Evolutionary conservation across 2,113 vertebrate species (phyloP).

Genomic region (Notothenia rossii): DNA sequence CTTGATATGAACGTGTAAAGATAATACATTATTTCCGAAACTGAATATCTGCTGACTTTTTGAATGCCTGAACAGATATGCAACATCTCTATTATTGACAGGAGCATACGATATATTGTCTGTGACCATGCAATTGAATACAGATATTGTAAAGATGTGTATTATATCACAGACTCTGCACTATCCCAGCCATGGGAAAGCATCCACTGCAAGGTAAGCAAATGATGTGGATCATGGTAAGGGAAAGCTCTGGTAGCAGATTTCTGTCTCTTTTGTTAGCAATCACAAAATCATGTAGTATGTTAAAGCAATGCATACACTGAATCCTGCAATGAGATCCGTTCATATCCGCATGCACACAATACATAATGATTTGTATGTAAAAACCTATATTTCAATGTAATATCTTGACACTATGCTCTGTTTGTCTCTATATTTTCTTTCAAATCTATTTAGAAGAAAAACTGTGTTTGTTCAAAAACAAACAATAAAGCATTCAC

Average conservation of each 20-base stretch:
- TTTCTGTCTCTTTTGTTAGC: not conserved
- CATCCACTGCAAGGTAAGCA: not conserved
- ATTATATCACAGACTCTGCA: not conserved
- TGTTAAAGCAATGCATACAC: not conserved
- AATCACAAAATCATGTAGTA: not conserved
- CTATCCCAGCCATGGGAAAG: not conserved
- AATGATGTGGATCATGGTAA: not conserved
- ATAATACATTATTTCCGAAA: not conserved
- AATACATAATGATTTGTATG: not conserved
- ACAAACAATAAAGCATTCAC: not conserved
- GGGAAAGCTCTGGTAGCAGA: not conserved
- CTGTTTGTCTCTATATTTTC: not conserved
- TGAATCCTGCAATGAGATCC: not conserved
- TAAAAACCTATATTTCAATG: not conserved
- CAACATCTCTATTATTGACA: not conserved
- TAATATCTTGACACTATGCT: conserved; percentile 12
- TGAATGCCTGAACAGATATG: not conserved
- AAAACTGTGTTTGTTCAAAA: not conserved
- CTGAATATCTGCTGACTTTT: not conserved
- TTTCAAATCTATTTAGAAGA: not conserved
- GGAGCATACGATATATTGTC: not conserved
- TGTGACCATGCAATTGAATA: not conserved
- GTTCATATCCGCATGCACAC: not conserved
- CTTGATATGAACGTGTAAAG: no score
- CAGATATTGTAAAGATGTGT: not conserved